Evolutionary conservation across 2,888 invertebrate genomes (phyloP), one percentile per base, ranked within the genome.

Genomic region (Plutella xylostella): DNA sequence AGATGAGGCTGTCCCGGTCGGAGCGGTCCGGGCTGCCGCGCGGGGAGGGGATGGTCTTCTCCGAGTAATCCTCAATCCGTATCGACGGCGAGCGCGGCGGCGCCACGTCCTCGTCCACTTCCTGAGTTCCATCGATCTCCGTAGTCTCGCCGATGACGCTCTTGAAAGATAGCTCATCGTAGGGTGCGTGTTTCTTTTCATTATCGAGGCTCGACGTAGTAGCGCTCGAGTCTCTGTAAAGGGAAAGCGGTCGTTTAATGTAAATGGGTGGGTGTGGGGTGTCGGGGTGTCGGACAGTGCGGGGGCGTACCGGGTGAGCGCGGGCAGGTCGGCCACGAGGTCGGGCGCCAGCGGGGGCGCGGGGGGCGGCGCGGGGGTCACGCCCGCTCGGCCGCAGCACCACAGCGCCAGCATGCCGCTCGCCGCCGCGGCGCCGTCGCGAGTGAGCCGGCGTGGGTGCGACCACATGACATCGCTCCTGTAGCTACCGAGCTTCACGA

Each of bases 221-320:
- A 62, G 77, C 58, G 60, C 73, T 70, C 65, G 71, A 56, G 63
- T 86, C 69, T 69, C 87, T 63, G 73, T 55, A 9, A 74, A 84
- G 59, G 64, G 58, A 0, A 58, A 53, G 4, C 49, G 49, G 31
- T 42, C 41, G 25, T 15, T 15, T 20, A 49, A 47, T 4, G 66
- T 56, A 5, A 69, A 70, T 31, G 53, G 52, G 18, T 53, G 48
- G n/a, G 57, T 52, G 50, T 45, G 25, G 44, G 51, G 1, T 44
- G 28, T 18, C 15, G 15, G 25, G 14, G 14, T 31, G 42, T 33
- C 15, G 34, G 21, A 7, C 9, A 7, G 21, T 7, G 18, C 18
- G 12, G 17, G 30, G 14, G 18, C 19, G 54, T 80, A 79, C 80
- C 80, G 72, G 58, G 77, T 68, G 63, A 69, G 73, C 45, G 65